Evolutionary conservation across 2,888 invertebrate genomes (phyloP).

Genomic region (Diaphora mendica): DNA sequence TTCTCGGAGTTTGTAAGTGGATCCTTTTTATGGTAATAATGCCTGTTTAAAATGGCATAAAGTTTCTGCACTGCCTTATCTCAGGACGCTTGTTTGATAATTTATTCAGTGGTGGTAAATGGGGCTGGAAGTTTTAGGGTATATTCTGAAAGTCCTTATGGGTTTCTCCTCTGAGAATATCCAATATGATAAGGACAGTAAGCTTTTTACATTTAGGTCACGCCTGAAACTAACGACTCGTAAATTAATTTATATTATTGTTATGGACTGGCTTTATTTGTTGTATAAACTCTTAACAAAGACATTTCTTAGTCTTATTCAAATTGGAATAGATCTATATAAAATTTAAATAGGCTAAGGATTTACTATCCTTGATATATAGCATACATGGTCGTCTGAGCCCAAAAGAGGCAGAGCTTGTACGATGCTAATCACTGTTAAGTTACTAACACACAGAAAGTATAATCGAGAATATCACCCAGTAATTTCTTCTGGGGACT

Average conservation of each 20-base stretch:
- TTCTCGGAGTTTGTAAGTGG: conserved; percentile 57
- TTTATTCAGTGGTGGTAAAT: conserved; percentile 60
- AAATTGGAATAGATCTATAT: not conserved
- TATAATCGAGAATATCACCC: too few relatives aligned
- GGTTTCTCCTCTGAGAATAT: conserved; percentile 18
- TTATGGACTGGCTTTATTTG: not conserved
- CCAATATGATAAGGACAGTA: conserved; percentile 20
- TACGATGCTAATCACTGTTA: too few relatives aligned
- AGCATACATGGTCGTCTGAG: too few relatives aligned
- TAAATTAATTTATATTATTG: not conserved
- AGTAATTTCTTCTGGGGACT: too few relatives aligned
- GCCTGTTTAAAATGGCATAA: conserved; percentile 59
- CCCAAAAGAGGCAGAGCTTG: too few relatives aligned
- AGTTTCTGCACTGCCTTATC: conserved; percentile 63
- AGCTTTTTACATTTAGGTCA: conserved; percentile 2
- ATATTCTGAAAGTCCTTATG: conserved; percentile 30
- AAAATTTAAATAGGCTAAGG: too few relatives aligned
- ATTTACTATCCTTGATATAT: too few relatives aligned
- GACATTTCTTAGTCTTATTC: not conserved
- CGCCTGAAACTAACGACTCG: not conserved
- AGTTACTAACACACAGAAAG: too few relatives aligned
- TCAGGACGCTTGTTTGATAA: conserved; percentile 56
- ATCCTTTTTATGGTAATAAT: conserved; percentile 58
- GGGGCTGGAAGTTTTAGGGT: conserved; percentile 35
- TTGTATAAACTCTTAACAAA: not conserved